Base-by-base conservation (phyloP, 2,797 vertebrate genomes). In the Tauraco hartlaubi region DNA sequence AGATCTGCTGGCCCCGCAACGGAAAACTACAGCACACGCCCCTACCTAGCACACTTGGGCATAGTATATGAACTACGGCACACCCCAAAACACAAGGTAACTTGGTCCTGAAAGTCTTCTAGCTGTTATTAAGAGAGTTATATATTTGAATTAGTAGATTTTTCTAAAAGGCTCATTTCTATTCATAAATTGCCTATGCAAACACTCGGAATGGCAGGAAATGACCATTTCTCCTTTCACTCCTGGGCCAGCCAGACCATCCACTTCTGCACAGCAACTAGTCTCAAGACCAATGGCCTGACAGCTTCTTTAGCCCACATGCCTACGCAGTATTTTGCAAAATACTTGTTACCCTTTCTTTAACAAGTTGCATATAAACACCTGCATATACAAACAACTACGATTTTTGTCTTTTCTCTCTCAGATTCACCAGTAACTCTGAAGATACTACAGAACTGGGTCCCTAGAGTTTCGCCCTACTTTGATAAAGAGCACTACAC, bases 401-500 rank as follows among this genome's bases (percentile, higher is more conserved):
- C 9, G 29, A 23, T n/a, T 52, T 31, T 39, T 12, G 13, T 62
- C 62, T 92, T 74, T 76, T 72, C 54, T 79, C 76, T 86, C 48
- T 39, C 88, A 98, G 98, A 93, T 44, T 91, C 78, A 71, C 96
- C 90, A 21, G 91, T 86, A 96, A 82, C 21, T 71, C 97, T 98
- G 59, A 87, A 76, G 46, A 97, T 97, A 75, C 83, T 98, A 58
- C 97, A 98, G 94, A 97, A 95, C 55, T 99, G 99, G 98, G 88
- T 95, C 79, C 99, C 99, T 8, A 92, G 77, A 77, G 92, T 98
- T 68, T 98, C 98, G 13, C 90, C 41, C 96, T 98, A 87, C 94
- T 80, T 96, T 6, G 96, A 97, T 8, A 99, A 98, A 96, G 99
- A 99, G 83, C 92, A 97, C 31, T 98, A 98, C 44, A 59, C 37